Evolutionary conservation across 2,888 invertebrate genomes (phyloP), one percentile per base, ranked within the genome.

Genomic region (Cryptophagus acutangulus): DNA sequence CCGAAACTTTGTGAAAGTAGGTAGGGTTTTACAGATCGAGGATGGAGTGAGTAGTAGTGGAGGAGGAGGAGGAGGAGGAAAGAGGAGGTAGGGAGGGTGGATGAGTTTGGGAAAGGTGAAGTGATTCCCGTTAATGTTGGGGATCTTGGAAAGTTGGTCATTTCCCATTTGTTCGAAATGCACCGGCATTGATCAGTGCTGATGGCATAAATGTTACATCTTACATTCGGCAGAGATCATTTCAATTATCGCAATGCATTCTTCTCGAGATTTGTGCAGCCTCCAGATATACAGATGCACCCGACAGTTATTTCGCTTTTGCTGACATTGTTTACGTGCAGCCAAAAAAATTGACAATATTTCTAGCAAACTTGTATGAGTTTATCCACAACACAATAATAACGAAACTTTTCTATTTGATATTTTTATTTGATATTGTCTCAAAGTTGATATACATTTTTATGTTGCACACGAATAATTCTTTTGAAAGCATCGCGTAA

Each of bases 171-270:
- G n/a, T 26, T 26, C 26, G n/a, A 26, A 20, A 12, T 26, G 26
- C 26, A 26, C 12, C 46, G 43, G 46, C 40, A 13, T 40, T 49
- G 52, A 49, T 57, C 53, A 49, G 46, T 39, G 43, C 48, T 16
- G 9, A n/a, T 49, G 58, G 53, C 56, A 53, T 54, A 51, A 54
- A 55, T 52, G 54, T 51, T 59, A 54, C 54, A 57, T 57, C 50
- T n/a, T 26, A 47, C 54, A 45, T 49, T 48, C 46, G 43, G 16
- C 31, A 31, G 8, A 31, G 48, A 54, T 56, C 58, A 59, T 57
- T 62, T 59, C 62, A 63, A 64, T 64, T 63, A 64, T 61, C 57
- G 54, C 52, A 62, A 61, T 60, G 61, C 59, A 59, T 55, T 57
- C 54, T 58, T 51, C 45, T 26, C 26, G 4, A 26, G 26, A 12